Evolutionary conservation across 2,797 vertebrate genomes (phyloP).

Genomic region (Argentina silus): DNA sequence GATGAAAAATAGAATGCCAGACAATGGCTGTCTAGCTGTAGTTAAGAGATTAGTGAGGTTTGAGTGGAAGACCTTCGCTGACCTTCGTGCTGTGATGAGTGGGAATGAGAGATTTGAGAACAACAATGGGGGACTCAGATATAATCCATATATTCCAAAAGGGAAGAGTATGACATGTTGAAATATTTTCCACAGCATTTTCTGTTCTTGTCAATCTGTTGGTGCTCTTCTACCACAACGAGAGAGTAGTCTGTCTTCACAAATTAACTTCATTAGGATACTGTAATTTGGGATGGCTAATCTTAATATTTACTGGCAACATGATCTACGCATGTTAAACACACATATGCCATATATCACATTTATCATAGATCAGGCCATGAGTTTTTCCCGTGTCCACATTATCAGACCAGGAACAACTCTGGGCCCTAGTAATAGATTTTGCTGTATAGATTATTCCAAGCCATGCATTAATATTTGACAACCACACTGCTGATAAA

Average conservation of each 20-base stretch:
- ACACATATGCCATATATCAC: no score
- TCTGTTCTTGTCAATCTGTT: neutral
- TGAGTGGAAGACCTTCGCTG: constrained; percentile 3
- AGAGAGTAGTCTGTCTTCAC: neutral
- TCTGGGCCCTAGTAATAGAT: no score
- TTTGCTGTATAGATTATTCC: no score
- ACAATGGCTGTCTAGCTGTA: neutral
- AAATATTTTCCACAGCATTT: neutral
- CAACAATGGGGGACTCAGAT: constrained; percentile 18
- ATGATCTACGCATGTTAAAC: neutral
- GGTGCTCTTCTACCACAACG: neutral
- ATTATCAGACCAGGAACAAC: no score
- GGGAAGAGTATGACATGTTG: neutral
- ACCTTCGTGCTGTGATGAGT: constrained; percentile 27
- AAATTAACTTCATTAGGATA: neutral
- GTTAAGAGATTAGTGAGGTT: constrained; percentile 4
- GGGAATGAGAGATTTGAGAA: constrained; percentile 5
- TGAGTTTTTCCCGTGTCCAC: no score
- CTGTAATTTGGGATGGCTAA: neutral
- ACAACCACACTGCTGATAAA: no score
- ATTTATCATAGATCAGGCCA: no score
- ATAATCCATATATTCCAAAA: neutral
- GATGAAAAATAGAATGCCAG: neutral
- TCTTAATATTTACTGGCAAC: neutral
- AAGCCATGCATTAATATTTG: no score